Evolutionary conservation across 2,797 vertebrate species (phyloP), one percentile per base, ranked within the genome.

Genomic region (Gymnothorax javanicus): DNA sequence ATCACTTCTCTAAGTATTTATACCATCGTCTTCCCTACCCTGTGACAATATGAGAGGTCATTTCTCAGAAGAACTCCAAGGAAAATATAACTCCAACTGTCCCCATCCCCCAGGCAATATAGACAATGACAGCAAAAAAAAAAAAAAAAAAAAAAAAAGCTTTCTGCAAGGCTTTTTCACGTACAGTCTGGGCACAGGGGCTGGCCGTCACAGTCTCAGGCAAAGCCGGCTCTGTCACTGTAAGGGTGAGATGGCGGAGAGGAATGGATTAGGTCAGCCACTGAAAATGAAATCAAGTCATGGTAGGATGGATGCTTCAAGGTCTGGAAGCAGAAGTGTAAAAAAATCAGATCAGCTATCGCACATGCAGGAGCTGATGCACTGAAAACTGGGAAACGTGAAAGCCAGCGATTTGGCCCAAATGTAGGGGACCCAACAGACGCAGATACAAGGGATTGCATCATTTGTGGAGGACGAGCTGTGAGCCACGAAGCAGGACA

Each of bases 221-320:
- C 83, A 85, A 58, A n/a, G 33, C 15, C 33, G 33, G 62, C n/a
- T 4, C 33, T 86, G 54, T 82, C 67, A 69, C 57, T 75, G 77
- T 54, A 23, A 17, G 77, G 15, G 52, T n/a, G 20, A 69, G 75
- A 57, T 84, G 79, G 88, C 85, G 71, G 33, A 15, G 73, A 4
- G 89, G 50, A 67, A 87, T 87, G 87, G 82, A 85, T 89, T 87
- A 89, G 84, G 88, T 89, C 64, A 83, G 86, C 83, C 60, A 7
- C 83, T 69, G 85, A 85, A 84, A 90, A 88, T 89, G 77, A 85
- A 86, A 87, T 88, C 73, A 82, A 64, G 90, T 86, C 88, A 86
- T 52, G 71, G 84, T 87, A 86, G 90, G 89, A 90, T 87, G 81
- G 86, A 90, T 90, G 90, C 81, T 86, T 84, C 85, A 73, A 71